Percentiles rank a stretch among this genome's conserved stretches.
Evolutionary conservation across 1,140 invertebrate species (phyloP).

Genomic region (Trinorchestia longiramus): DNA sequence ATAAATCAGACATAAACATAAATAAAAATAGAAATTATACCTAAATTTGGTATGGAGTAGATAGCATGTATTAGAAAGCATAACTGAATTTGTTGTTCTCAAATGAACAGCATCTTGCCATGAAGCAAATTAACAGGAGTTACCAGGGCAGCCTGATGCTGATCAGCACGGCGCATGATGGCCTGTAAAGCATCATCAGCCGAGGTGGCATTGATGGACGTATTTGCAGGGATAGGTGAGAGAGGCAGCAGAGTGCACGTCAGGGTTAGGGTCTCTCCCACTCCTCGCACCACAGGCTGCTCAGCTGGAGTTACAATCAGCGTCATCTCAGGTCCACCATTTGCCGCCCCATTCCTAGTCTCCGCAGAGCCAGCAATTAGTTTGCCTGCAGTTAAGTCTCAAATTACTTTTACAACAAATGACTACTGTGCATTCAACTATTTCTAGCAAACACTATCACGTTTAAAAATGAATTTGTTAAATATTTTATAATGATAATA

Average conservation of each 20-base stretch:
- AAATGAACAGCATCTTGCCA: not conserved
- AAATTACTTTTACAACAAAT: too few species aligned
- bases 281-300: constrained; percentile 7
- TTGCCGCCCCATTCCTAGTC: not conserved
- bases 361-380: not conserved
- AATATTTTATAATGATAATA: too few species aligned
- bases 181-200: not conserved
- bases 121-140: not conserved
- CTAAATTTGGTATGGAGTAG: too few species aligned
- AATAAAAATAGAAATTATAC: too few species aligned
- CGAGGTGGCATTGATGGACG: not conserved
- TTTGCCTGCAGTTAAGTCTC: not conserved
- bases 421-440: too few species aligned
- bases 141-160: not conserved
- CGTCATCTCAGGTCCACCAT: not conserved
- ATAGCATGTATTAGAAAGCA: not conserved
- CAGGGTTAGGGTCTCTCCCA: constrained; percentile 21
- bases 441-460: too few species aligned
- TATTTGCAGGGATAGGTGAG: not conserved
- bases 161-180: constrained; percentile 4
- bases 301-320: constrained; percentile 40
- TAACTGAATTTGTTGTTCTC: not conserved
- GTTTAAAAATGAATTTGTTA: too few species aligned
- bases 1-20: too few species aligned
- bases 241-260: constrained; percentile 21